These are phyloP conservation scores for Melanostigma gelatinosum DNA, from an alignment of 2,113 vertebrate genomes.

Conservation along the genomic window DNA sequence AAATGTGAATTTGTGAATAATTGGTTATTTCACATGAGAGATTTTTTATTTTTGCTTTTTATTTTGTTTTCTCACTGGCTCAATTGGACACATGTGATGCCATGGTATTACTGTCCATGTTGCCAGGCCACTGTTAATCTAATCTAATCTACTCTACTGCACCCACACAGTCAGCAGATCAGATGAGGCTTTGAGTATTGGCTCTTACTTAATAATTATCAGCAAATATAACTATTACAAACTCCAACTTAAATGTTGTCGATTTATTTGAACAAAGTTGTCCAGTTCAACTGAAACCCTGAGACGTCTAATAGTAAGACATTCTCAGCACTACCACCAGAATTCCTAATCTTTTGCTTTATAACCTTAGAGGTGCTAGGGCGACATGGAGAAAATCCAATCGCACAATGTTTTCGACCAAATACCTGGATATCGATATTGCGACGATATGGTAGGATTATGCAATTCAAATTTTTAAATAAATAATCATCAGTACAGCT, in stretches of 20 bases:
- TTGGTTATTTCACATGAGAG: neutral
- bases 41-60: neutral
- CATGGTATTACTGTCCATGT: neutral
- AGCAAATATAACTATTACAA: neutral
- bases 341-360: neutral
- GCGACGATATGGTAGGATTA: no score
- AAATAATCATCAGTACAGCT: no score
- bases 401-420: no score
- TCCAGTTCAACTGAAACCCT: no score
- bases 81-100: neutral
- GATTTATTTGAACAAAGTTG: no score
- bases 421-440: no score
- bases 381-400: no score
- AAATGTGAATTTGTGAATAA: neutral
- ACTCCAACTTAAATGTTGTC: no score
- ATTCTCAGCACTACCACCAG: neutral
- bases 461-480: no score
- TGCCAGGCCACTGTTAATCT: neutral
- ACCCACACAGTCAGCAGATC: neutral
- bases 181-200: no score
- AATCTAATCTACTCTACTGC: neutral
- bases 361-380: neutral
- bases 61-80: neutral
- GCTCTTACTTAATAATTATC: neutral
- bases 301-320: neutral